Percentiles rank a stretch among this genome's conserved stretches.
Conservation (phyloP, 2,113 vertebrate genomes). For the Verasper variegatus region DNA sequence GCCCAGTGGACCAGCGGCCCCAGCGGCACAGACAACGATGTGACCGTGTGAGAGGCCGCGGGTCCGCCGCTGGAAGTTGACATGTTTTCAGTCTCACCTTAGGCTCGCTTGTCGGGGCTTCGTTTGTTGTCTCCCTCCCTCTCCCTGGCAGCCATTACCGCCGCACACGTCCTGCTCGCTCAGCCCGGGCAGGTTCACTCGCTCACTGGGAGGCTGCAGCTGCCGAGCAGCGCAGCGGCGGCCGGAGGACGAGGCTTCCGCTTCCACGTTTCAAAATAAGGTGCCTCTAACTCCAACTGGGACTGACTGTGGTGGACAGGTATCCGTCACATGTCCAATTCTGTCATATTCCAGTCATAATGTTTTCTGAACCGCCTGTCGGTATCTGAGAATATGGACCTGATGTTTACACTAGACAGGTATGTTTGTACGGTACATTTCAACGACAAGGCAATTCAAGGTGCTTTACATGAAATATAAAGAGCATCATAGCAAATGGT, state of each 20-base stretch:
- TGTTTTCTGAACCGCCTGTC: no score
- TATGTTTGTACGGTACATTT: no score
- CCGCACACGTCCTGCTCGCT: slow-evolving; percentile 62
- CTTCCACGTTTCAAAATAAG: slow-evolving; percentile 51
- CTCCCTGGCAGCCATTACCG: slow-evolving; percentile 80
- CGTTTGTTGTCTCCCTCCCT: slow-evolving; percentile 72
- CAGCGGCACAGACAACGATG: slow-evolving; percentile 34
- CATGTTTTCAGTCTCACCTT: slow-evolving; percentile 52
- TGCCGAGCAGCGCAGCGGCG: slow-evolving; percentile 34
- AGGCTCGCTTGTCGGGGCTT: slow-evolving; percentile 49
- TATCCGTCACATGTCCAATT: no score
- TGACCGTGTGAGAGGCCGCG: not conserved
- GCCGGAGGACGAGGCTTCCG: slow-evolving; percentile 24
- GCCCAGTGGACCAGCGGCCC: slow-evolving; percentile 2
- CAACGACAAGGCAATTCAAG: no score
- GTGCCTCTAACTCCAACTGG: not conserved
- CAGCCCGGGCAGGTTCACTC: slow-evolving; percentile 53
- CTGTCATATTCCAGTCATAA: no score
- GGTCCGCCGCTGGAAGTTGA: not conserved
- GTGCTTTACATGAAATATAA: no score
- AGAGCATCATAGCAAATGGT: no score
- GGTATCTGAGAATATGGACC: no score
- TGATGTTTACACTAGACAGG: no score
- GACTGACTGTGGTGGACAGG: not conserved
- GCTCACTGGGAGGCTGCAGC: slow-evolving; percentile 62